These are phyloP conservation scores for Geotrupes spiniger DNA, from an alignment of 2,888 invertebrate species.

Conservation along the genomic window DNA sequence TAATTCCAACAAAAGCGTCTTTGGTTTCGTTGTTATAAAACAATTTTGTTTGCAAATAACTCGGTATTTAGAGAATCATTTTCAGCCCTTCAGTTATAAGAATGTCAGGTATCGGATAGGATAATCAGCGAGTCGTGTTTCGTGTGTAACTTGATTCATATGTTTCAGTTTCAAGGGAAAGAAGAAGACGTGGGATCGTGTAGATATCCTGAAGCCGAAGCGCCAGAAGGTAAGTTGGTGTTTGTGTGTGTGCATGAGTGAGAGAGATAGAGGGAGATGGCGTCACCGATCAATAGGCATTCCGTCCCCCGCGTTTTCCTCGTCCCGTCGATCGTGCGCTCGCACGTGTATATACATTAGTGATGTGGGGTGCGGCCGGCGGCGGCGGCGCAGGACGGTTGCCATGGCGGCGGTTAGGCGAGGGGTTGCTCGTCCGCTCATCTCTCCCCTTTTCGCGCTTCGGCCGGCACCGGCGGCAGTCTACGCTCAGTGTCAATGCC, in stretches of 20 bases:
- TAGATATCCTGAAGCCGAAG: slow-evolving; percentile 16
- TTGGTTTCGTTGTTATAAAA: no score
- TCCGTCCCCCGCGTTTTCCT: slow-evolving; percentile 24
- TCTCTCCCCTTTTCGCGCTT: slow-evolving; percentile 41
- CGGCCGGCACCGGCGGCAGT: no score
- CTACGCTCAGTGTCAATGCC: slow-evolving; percentile 56
- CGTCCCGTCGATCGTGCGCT: slow-evolving; percentile 25
- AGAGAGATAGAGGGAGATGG: no score
- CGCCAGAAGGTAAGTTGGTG: slow-evolving; percentile 25
- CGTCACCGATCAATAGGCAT: slow-evolving; percentile 36
- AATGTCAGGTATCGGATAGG: no score
- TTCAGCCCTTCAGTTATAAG: no score
- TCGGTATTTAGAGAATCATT: no score
- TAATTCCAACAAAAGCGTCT: no score
- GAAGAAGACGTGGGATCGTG: slow-evolving; percentile 3
- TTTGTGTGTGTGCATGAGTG: not conserved
- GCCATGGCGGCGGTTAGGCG: slow-evolving; percentile 47
- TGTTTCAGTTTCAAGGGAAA: not conserved
- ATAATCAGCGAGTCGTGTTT: no score
- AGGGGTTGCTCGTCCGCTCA: slow-evolving; percentile 36
- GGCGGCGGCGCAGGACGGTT: slow-evolving; percentile 50
- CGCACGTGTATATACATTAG: slow-evolving; percentile 50
- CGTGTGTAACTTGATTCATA: not conserved
- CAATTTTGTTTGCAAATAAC: no score
- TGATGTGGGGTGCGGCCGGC: slow-evolving; percentile 51